Evolutionary conservation across 1,140 invertebrate species (phyloP), one percentile per base, ranked within the genome.

Genomic region (Harpegnathos saltator): DNA sequence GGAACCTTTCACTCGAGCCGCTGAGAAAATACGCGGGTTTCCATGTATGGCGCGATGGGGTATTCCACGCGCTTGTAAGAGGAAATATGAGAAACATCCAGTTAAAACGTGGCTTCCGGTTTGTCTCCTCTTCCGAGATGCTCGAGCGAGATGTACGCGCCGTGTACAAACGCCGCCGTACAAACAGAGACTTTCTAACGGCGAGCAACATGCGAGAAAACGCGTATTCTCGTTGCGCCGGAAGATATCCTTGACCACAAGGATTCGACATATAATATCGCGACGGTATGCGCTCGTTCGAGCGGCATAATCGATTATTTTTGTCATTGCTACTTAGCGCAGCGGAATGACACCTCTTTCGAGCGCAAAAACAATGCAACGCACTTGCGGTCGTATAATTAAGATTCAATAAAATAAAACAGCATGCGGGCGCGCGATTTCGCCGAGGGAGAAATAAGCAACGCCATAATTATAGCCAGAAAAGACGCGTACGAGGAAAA

Each of bases 1-100:
- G 38, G 69, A 29, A 72, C 84, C 84, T 84, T 85, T 85, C 82
- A 85, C 84, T 85, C 48, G 33, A 29, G 29, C n/a, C n/a, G 15
- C 17, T 50, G 80, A 52, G 44, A 78, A 71, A 84, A 56, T 24
- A 29, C 54, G 26, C n/a, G 48, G 22, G 54, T 68, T 72, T 72
- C 44, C 63, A 65, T 75, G 26, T 62, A 50, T 24, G 50, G 63
- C 50, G 14, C 12, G 77, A 68, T 33, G 54, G 80, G 54, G 11
- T 66, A 33, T 62, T 33, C 59, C 72, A 44, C 52, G 50, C 50
- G 44, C 44, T 12, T 73, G 52, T 69, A 72, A 84, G 54, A 62
- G 54, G 72, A 85, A 84, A 77, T 66, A 80, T 54, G 12, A 80
- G 69, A 38, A 71, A 87, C 80, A 82, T 83, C 68, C 58, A 50